Evolutionary conservation across 2,888 invertebrate species (phyloP), one percentile per base, ranked within the genome.

Genomic region (Chrysopilus asiliformis): DNA sequence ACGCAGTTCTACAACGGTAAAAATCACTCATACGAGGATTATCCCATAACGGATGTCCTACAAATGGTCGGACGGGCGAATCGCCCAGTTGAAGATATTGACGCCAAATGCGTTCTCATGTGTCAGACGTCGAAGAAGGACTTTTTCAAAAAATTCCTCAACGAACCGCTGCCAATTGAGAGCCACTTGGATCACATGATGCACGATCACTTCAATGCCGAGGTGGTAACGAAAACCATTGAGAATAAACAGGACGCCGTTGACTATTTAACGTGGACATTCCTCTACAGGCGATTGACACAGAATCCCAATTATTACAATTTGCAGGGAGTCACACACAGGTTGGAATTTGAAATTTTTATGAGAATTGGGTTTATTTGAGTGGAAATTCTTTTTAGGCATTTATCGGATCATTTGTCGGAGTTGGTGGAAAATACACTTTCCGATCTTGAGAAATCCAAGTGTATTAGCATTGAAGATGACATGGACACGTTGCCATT

Each of bases 281-380:
- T 98, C 70, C 68, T 99, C 9, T 99, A 99, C 60, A 70, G 97
- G 3, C 69, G 98, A 32, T 74, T 98, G 51, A 95, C 98, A 2
- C 95, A 97, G 68, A 99, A 99, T 67, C 98, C 98, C 1, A 99
- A 99, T 65, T 99, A 99, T 57, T 99, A 99, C 64, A 95, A 94
- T 57, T 68, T 98, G 31, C 95, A 97, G 64, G 93, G 94, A 2
- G 87, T 95, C 2, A 87, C 94, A 0, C 95, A 97, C 58, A 66
- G 70, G 69, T 69, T 29, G 7, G 26, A 34, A 15, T 20, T 6
- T 3, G n/a, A 18, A 12, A 13, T 18, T 4, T 27, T 15, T 12
- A n/a, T 12, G 28, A 13, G 5, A 22, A 32, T 4, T 19, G 8
- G 9, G 8, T 6, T 20, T 12, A 12, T 18, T 6, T 6, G 14